Evolutionary conservation across 2,888 invertebrate species (phyloP), one percentile per base, ranked within the genome.

Genomic region (Caenorhabditis sp.): DNA sequence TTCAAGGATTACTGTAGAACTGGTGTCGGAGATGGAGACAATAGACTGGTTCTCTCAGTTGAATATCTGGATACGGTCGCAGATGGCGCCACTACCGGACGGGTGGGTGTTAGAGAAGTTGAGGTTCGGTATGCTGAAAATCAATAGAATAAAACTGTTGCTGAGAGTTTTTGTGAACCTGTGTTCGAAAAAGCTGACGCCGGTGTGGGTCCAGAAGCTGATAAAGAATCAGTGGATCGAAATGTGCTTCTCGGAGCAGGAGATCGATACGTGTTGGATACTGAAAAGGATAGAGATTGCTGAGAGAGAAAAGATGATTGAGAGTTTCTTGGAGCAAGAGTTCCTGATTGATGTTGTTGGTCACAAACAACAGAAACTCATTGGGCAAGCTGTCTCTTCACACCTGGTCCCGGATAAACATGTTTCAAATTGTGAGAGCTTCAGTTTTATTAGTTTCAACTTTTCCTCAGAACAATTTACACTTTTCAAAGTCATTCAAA

Each of bases 1-100:
- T 6, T 14, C 47, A 54, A 26, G 26, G 35, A 56, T 81, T 73
- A 86, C 86, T 84, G 80, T 63, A 80, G 56, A 31, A 70, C 61
- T 19, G 85, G 85, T n/a, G 87, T 84, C 41, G 87, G 87, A 12
- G 87, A 87, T 19, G 87, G 85, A 16, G 87, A 85, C 6, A 83
- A 35, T 2, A 80, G 38, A 35, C 84, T 80, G 24, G 58, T 56
- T 19, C 87, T 69, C n/a, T 87, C 87, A 16, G 74, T 35, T 10
- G 85, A 84, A 66, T 85, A 87, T 63, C 86, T 61, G n/a, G 80
- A 81, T 35, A 66, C 58, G 8, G 75, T 73, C 26, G 79, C 2
- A 0, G 73, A 63, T 19, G 83, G 59, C 14, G 76, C 22, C 14
- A 79, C 51, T 10, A 22, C 31, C 22, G 77, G 56, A 19, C 85